A percentile compares a stretch with the other conserved stretches of the same genome.
These are phyloP conservation scores for Botrylloides violaceus DNA, from an alignment of 23 tunicate genomes.

Conservation along the genomic window DNA sequence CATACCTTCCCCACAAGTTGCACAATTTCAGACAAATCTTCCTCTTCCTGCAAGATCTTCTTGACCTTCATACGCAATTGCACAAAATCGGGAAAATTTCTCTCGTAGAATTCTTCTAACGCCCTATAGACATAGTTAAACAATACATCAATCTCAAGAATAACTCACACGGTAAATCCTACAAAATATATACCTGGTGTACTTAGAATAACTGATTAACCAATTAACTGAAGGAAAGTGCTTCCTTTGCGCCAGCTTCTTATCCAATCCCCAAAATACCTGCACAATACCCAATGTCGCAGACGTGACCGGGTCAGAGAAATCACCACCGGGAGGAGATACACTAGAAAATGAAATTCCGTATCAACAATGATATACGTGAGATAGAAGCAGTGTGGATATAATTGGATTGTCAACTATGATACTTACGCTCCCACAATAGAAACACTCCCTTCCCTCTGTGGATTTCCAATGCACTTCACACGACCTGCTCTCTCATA, in stretches of 20 bases:
- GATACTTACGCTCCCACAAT: conserved; percentile 96
- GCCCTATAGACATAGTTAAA: conserved; percentile 36
- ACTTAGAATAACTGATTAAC: conserved; percentile 93
- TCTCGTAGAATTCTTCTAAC: conserved; percentile 91
- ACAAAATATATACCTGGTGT: conserved; percentile 47
- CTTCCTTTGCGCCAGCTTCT: conserved; percentile 93
- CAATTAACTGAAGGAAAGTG: conserved; percentile 99
- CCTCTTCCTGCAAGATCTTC: conserved; percentile 95
- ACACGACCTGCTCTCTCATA: conserved; percentile 98
- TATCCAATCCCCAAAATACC: conserved; percentile 99
- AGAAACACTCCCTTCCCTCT: conserved; percentile 92
- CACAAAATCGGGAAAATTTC: conserved; percentile 79
- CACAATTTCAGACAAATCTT: conserved; percentile 94
- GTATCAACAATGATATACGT: too few species aligned
- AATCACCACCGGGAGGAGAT: conserved; percentile 99
- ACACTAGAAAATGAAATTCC: conserved; percentile 55
- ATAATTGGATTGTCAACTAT: background rate
- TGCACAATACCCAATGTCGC: conserved; percentile 99
- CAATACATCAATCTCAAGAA: background rate
- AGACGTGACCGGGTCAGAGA: conserved; percentile 98
- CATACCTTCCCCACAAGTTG: conserved; percentile 97
- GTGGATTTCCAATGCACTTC: conserved; percentile 87
- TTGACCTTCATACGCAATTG: conserved; percentile 82
- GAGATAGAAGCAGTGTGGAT: too few species aligned
- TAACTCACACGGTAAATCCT: background rate